Evolutionary conservation across 2,888 invertebrate genomes (phyloP).

Genomic region (Punctoribates punctum): DNA sequence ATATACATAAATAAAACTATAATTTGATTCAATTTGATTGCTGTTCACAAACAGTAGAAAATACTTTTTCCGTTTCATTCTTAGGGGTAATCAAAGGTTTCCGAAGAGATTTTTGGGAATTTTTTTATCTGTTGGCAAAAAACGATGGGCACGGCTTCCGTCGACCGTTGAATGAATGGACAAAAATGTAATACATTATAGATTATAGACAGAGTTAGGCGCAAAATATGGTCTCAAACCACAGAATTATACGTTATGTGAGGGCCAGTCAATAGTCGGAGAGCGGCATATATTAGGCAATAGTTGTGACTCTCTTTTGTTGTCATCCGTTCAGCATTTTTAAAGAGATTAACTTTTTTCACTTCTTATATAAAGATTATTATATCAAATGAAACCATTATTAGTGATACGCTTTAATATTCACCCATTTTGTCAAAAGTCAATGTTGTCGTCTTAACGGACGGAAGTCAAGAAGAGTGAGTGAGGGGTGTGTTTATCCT

Average conservation of each 20-base stretch:
- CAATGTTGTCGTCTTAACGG: slow-evolving; percentile 26
- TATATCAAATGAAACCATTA: slow-evolving; percentile 14
- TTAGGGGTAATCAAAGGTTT: slow-evolving; percentile 20
- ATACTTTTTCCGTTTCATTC: neutral
- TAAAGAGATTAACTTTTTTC: slow-evolving; percentile 27
- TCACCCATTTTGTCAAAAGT: slow-evolving; percentile 27
- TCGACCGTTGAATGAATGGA: neutral
- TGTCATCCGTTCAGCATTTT: slow-evolving; percentile 17
- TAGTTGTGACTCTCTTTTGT: slow-evolving; percentile 8
- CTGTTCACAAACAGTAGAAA: neutral
- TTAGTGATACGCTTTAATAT: slow-evolving; percentile 29
- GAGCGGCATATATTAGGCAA: slow-evolving; percentile 3
- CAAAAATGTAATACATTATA: slow-evolving; percentile 28
- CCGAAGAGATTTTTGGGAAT: neutral
- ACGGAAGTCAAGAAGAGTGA: slow-evolving; percentile 19
- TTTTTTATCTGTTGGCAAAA: neutral
- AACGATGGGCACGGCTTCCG: slow-evolving; percentile 25
- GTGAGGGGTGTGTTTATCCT: slow-evolving; percentile 11
- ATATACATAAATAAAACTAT: neutral
- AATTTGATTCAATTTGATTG: too few species aligned
- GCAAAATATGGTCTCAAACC: slow-evolving; percentile 29
- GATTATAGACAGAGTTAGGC: slow-evolving; percentile 16
- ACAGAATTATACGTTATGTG: slow-evolving; percentile 21
- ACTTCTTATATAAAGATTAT: neutral
- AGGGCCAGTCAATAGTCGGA: neutral